These are phyloP conservation scores for Gandaritis pyraliata DNA, from an alignment of 2,888 invertebrate genomes.

Conservation along the genomic window DNA sequence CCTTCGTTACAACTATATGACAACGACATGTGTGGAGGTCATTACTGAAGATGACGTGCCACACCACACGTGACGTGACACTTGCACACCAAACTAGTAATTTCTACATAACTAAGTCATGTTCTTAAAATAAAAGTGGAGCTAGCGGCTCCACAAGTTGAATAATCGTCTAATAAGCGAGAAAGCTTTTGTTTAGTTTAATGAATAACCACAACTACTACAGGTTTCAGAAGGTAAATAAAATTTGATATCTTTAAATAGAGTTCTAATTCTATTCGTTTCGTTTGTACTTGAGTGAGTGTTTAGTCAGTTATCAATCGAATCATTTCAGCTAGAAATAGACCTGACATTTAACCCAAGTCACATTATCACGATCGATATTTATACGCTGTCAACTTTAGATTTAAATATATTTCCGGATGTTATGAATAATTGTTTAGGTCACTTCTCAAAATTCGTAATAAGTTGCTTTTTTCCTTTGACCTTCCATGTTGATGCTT, in stretches of 20 bases:
- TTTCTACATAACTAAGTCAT: slow-evolving; percentile 4
- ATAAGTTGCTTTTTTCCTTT: neutral
- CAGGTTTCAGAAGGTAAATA: neutral
- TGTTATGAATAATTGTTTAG: slow-evolving; percentile 3
- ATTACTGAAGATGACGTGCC: slow-evolving; percentile 60
- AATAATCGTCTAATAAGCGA: too few species aligned
- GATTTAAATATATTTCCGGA: neutral
- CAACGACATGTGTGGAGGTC: slow-evolving; percentile 57
- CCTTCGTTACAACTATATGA: slow-evolving; percentile 47
- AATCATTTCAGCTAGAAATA: slow-evolving; percentile 7
- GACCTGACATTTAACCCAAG: slow-evolving; percentile 12
- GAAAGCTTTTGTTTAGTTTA: too few species aligned
- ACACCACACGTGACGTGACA: slow-evolving; percentile 42
- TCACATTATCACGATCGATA: slow-evolving; percentile 9
- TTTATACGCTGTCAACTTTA: neutral
- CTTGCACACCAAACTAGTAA: slow-evolving; percentile 5
- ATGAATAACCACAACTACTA: too few species aligned
- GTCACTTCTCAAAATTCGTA: neutral
- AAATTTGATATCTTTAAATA: neutral
- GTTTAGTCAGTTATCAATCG: slow-evolving; percentile 1
- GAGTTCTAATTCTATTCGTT: neutral
- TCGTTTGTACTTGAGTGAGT: neutral
- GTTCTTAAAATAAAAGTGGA: too few species aligned
- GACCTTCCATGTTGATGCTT: neutral
- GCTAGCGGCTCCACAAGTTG: too few species aligned